Evolutionary conservation across 2,888 invertebrate species (phyloP), one percentile per base, ranked within the genome.

Genomic region (Papilio protenor): DNA sequence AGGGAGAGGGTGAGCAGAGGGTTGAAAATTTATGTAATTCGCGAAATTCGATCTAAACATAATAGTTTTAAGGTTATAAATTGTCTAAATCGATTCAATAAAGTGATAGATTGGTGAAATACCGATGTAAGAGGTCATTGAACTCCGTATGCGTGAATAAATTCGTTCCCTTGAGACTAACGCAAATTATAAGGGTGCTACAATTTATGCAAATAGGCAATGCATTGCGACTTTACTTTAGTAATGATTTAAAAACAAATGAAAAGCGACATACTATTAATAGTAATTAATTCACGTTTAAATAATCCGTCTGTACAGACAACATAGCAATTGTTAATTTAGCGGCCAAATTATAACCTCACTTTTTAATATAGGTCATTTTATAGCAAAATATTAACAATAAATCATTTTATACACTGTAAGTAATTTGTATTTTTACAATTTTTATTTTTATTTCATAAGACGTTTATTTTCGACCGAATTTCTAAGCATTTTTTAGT

Each of bases 1-100:
- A 79, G 90, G 89, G 90, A 82, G 90, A 89, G 90, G 89, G 90
- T 85, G 86, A 82, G 85, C 83, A 78, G 80, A 85, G 87, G 89
- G 84, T 79, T 83, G 83, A 78, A 82, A 79, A 79, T 77, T 72
- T 77, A 16, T 55, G 33, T 40, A 0, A 23, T 69, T 73, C 69
- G 49, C 55, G 61, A 85, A 81, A 81, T 80, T 79, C 73, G 79
- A 82, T 80, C 77, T 76, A 83, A 82, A 73, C 0, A 0, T 0
- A 0, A 10, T 18, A 0, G 2, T 0, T 0, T 11, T 80, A 83
- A 64, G 64, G 80, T 69, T 75, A 21, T 78, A 45, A 79, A 73
- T 79, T 40, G 70, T 12, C 55, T 16, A 27, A 23, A 18, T 45
- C 57, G 45, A 52, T 73, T 1, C 18, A 5, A 61, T 64, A 69